Percentiles rank a stretch among this genome's conserved stretches.
These are phyloP conservation scores for Patella vulgata DNA, from an alignment of 1,140 invertebrate genomes.

Conservation along the genomic window DNA sequence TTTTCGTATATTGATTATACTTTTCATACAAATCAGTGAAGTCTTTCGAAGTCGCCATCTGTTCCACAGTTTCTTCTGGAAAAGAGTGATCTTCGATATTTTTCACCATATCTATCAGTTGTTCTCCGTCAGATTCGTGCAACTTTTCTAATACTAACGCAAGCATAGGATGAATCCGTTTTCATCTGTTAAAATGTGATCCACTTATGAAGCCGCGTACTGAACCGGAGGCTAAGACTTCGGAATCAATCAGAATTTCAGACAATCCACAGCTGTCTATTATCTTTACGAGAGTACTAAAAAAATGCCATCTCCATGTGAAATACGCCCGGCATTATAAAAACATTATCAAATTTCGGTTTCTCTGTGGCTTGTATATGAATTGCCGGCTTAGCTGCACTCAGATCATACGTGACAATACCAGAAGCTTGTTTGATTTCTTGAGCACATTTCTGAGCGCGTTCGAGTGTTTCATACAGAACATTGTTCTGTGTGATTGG, in stretches of 20 bases:
- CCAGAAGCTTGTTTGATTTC: slow-evolving; percentile 55
- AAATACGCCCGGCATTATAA: slow-evolving; percentile 14
- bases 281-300: slow-evolving; percentile 9
- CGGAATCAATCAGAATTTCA: slow-evolving; percentile 63
- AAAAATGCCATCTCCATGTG: slow-evolving; percentile 22
- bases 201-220: slow-evolving; percentile 64
- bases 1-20: too few species aligned
- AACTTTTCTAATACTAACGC: slow-evolving; percentile 61
- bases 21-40: too few species aligned
- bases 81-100: too few species aligned
- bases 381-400: slow-evolving; percentile 61
- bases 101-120: too few species aligned
- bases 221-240: slow-evolving; percentile 65
- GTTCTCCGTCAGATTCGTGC: too few species aligned
- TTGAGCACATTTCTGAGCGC: slow-evolving; percentile 44
- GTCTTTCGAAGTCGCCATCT: too few species aligned
- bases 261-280: slow-evolving; percentile 23
- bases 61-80: too few species aligned
- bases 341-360: slow-evolving; percentile 12
- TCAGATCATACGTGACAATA: slow-evolving; percentile 63
- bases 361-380: too few species aligned
- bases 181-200: slow-evolving; percentile 69
- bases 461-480: slow-evolving; percentile 61
- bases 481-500: too few species aligned
- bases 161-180: slow-evolving; percentile 66